Evolutionary conservation across 2,888 invertebrate genomes (phyloP), one percentile per base, ranked within the genome.

Genomic region (Deilephila porcellus): DNA sequence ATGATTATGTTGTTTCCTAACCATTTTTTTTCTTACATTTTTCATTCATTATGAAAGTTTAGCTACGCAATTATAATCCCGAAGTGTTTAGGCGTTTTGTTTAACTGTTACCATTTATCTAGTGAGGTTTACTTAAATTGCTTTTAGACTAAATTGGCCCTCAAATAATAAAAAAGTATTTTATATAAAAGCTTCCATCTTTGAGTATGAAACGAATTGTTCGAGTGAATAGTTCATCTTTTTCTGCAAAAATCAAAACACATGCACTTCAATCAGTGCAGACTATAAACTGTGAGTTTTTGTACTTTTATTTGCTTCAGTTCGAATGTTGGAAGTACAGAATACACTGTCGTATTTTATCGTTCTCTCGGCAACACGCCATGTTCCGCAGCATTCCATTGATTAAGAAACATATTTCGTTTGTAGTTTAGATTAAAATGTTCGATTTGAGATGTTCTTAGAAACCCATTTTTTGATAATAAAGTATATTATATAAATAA

Each of bases 241-340:
- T 78, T 86, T 80, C 80, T 80, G 81, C 76, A 85, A 67, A 67
- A 67, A 67, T 20, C 17, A 11, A 64, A 64, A 45, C 20, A 45
- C 67, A 67, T 67, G 67, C 67, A 67, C 67, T 67, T 52, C 67
- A 67, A 67, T 67, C 67, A 67, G 52, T 1, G 45, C 64, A 20
- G 64, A 64, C 64, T 64, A 37, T 64, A 64, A 67, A 67, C 45
- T 67, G 45, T 17, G 45, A 67, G 56, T 67, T 67, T 67, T 52
- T 52, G 52, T 67, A 52, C 25, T 7, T 67, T 67, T 25, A 52
- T 67, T 67, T 67, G 52, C 25, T 52, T 17, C 45, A 20, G 25
- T 67, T 52, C 67, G 52, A 29, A 20, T 11, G 45, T 45, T 45
- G 37, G 60, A 29, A 20, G 37, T 64, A 45, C 63, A 63, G 45